Percentiles rank a stretch among this genome's conserved stretches.
phyloP scores from a whole-genome alignment of 2,113 vertebrate species.

The human (Homo sapiens) region GRCh38 chr2:65974001-65974500 shows the following conservation, averaged over 20 bases:
- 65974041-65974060: background rate
- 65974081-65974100: background rate
- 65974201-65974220: background rate
- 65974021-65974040: background rate
- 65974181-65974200: fast-evolving
- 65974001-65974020: background rate
- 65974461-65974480: background rate
- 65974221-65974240: background rate
- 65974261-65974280: background rate
- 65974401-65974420: background rate
- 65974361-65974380: background rate
- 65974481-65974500: background rate
- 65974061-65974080: background rate
- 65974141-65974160: background rate
- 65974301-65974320: background rate
- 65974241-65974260: background rate
- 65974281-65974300: background rate
- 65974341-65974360: background rate
- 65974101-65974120: background rate
- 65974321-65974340: background rate
- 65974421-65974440: background rate
- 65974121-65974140: background rate
- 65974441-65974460: background rate
- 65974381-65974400: background rate
- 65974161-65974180: background rate